Evolutionary conservation across 2,797 vertebrate species (phyloP), one percentile per base, ranked within the genome.

Genomic region (Oreochromis grahami): DNA sequence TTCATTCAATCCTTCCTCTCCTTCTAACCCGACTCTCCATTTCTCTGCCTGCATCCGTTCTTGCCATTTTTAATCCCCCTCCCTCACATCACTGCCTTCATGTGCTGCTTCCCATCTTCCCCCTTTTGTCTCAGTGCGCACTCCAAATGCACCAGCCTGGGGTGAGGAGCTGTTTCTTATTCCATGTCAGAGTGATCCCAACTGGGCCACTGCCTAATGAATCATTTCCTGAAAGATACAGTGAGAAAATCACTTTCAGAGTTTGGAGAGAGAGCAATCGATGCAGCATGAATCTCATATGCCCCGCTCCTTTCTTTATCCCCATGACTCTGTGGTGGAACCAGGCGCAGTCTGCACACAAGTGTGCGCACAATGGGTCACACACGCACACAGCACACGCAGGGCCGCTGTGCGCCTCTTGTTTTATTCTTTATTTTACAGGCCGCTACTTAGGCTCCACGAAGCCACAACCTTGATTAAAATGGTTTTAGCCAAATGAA

Each of bases 211-310:
- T 77, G 89, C 86, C 90, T 93, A 93, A 93, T 93, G 83, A 93
- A 92, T 95, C 85, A 94, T 95, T 96, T 96, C 95, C 95, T 95
- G 87, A 78, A 76, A 91, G 91, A 94, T 92, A 90, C 80, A 68
- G 93, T 91, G 93, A 93, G 93, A 95, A 94, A 94, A 95, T 94
- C 91, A 89, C 88, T 93, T 92, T 94, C 92, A 93, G 91, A 91
- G 90, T 88, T 92, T 77, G 79, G 80, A 87, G 77, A 87, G 78
- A 78, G 32, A 77, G 79, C 79, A 74, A 38, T 87, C 5, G 77
- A 86, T 91, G 85, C 87, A 88, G 83, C 76, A 55, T 82, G 84
- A 76, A 77, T 87, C 81, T 84, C 72, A 45, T 32, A 56, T 91
- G 90, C 77, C 79, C 81, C 77, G 81, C 72, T 74, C 43, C 15